A percentile compares a stretch with the other conserved stretches of the same genome.
Evolutionary conservation across 2,797 vertebrate genomes (phyloP).

Genomic region (Rhodeus uyekii): DNA sequence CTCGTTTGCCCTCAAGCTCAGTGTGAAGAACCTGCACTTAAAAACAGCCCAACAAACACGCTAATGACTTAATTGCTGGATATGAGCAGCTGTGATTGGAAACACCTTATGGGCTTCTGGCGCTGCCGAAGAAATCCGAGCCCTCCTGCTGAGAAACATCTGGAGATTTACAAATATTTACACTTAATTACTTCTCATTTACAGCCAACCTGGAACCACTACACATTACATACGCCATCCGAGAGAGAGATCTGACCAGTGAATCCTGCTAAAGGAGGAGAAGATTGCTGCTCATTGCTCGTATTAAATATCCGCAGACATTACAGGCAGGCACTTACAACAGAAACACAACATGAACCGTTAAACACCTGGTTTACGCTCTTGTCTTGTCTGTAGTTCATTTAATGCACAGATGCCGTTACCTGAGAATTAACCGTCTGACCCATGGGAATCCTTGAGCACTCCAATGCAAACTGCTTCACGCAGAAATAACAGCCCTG

Average conservation of each 20-base stretch:
- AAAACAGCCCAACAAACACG: constrained; percentile 10
- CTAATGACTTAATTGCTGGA: constrained; percentile 45
- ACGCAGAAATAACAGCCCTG: constrained; percentile 98
- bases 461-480: constrained; percentile 96
- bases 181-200: constrained; percentile 59
- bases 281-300: not conserved
- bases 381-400: not conserved
- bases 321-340: not conserved
- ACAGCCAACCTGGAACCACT: constrained; percentile 51
- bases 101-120: constrained; percentile 39
- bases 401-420: constrained; percentile 55
- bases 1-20: not conserved
- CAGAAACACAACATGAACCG: not conserved
- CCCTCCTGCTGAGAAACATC: constrained; percentile 55
- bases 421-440: constrained; percentile 99
- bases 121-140: not conserved
- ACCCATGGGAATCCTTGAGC: constrained; percentile 96
- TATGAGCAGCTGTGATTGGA: constrained; percentile 46
- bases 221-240: constrained; percentile 31
- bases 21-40: constrained; percentile 1
- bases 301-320: not conserved
- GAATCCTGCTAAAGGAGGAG: not conserved
- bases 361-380: not conserved
- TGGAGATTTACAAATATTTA: constrained; percentile 62
- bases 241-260: constrained; percentile 4